Base-by-base conservation (phyloP, 2,888 invertebrate genomes). In the Aphodius granarius region DNA sequence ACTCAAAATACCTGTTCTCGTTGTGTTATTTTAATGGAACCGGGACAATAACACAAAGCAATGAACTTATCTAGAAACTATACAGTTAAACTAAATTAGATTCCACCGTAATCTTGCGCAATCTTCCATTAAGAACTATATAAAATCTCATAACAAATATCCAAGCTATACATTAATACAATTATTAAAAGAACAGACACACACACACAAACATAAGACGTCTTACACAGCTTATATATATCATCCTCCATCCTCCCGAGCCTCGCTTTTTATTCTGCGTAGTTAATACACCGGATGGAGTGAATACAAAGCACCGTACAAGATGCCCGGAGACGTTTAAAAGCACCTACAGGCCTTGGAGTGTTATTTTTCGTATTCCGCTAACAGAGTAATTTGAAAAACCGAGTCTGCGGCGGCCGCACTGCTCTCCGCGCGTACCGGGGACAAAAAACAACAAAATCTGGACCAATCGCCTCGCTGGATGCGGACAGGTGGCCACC, bases 401-500 rank as follows among this genome's bases (percentile, higher is more conserved):
- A 77, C 71, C 72, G 71, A 77, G 66, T 74, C 66, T 21, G 72
- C 72, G 72, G 72, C 75, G 70, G 77, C 66, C 63, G 75, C 64
- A 73, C 71, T 63, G 72, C 18, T 18, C 65, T 17, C 17, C 18
- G n/a, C 15, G 66, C 68, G 68, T 22, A 20, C 20, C n/a, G 19
- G 16, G 43, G 71, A 81, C 79, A 84, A 84, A 85, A 85, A 85
- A 83, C 83, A 83, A 84, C 82, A 80, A 84, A 80, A 85, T 83
- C 83, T 83, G 84, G 85, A 86, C 86, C 86, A 86, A 86, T 86
- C 78, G 84, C 83, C 81, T 82, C 79, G 83, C 83, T 82, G 83
- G 81, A 81, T 81, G 80, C 84, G 83, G 86, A 86, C 86, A 86
- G 86, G 86, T 86, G 86, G 86, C 84, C 84, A 83, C 83, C 85